Evolutionary conservation across 2,888 invertebrate species (phyloP).

Genomic region (Prosopocoilus inquinatus): DNA sequence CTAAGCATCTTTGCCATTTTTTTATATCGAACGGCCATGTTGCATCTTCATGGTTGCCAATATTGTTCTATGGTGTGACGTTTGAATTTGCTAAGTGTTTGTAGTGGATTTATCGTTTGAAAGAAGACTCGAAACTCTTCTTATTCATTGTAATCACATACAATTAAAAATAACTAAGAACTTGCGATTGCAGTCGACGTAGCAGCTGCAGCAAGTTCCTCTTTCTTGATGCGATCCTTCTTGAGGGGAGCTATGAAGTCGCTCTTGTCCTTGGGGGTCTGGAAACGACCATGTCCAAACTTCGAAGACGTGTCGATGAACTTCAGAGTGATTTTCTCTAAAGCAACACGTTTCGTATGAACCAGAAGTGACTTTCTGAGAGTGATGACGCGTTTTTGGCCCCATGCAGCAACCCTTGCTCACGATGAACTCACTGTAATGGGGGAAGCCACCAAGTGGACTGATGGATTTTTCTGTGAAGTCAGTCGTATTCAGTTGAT

Average conservation of each 20-base stretch:
- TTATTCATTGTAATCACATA: no score
- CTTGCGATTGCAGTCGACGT: no score
- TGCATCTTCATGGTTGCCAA: no score
- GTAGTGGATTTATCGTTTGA: no score
- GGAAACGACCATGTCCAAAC: slow-evolving; percentile 99
- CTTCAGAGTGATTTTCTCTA: slow-evolving; percentile 97
- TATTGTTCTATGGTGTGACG: no score
- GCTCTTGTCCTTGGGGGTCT: slow-evolving; percentile 95
- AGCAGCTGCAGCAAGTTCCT: no score
- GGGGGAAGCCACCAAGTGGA: slow-evolving; percentile 99
- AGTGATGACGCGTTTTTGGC: slow-evolving; percentile 94
- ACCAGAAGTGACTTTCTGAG: slow-evolving; percentile 84
- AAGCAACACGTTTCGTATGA: slow-evolving; percentile 91
- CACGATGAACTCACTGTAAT: slow-evolving; percentile 99
- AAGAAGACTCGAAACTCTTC: no score
- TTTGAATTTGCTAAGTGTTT: no score
- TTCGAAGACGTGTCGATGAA: slow-evolving; percentile 99
- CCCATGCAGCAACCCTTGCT: slow-evolving; percentile 96
- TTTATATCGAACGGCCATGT: no score
- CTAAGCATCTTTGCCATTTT: no score
- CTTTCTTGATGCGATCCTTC: no score
- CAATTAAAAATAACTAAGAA: no score
- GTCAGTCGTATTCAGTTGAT: slow-evolving; percentile 94
- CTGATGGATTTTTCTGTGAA: slow-evolving; percentile 95
- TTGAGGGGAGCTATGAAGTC: slow-evolving; percentile 96